Conservation (phyloP, 2,888 invertebrate species). For the Drosophila macrospina region DNA sequence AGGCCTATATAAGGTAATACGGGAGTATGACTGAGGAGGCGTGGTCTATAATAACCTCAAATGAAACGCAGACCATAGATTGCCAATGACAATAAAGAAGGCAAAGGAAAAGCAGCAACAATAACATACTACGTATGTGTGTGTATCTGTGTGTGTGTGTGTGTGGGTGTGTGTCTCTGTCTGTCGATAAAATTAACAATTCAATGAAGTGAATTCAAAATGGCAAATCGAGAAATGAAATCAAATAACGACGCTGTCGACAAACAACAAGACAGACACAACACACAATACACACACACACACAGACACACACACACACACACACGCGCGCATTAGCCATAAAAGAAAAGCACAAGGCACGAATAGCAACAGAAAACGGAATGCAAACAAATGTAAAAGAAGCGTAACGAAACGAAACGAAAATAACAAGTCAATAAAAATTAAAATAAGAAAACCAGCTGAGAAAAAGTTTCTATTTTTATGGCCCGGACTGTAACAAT, state of each 20-base stretch:
- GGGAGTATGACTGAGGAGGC: neutral
- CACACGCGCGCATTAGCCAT: conserved; percentile 46
- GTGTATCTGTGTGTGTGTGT: conserved; percentile 3
- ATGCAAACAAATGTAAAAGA: conserved; percentile 5
- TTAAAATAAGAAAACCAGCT: conserved; percentile 73
- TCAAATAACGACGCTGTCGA: conserved; percentile 60
- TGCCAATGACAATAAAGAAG: conserved; percentile 73
- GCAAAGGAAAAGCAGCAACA: conserved; percentile 24
- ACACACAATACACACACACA: neutral
- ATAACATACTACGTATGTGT: neutral
- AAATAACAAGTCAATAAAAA: conserved; percentile 72
- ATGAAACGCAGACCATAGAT: conserved; percentile 54
- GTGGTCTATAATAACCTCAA: conserved; percentile 65
- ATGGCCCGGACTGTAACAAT: conserved; percentile 61
- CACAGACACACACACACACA: conserved; percentile 2
- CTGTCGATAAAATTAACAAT: conserved; percentile 78
- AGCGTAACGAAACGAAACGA: conserved; percentile 19
- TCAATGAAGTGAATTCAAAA: conserved; percentile 80
- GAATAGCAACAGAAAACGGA: conserved; percentile 39
- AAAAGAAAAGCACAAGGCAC: conserved; percentile 55
- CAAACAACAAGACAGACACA: conserved; percentile 38
- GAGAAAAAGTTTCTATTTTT: conserved; percentile 64
- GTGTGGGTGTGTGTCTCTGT: conserved; percentile 31
- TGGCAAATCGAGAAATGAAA: conserved; percentile 77
- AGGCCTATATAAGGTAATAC: neutral